Evolutionary conservation across 2,113 vertebrate genomes (phyloP), one percentile per base, ranked within the genome.

Genomic region (Heterotis niloticus): DNA sequence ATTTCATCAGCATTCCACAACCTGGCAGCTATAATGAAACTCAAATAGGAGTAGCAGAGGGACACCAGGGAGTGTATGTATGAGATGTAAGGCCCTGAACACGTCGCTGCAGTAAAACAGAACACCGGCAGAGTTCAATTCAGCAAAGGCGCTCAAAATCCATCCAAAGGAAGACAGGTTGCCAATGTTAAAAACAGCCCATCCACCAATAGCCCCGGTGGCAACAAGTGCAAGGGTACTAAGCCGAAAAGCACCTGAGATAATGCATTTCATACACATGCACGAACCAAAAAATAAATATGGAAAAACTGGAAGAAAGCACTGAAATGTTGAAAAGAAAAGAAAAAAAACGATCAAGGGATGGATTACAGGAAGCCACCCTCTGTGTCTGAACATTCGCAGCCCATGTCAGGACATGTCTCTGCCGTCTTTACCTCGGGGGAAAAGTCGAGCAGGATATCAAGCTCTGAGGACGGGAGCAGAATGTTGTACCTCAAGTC

Each of bases 361-460:
- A 7, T 7, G 7, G 3, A 44, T 44, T 44, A 44, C 34, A 44
- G 34, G 44, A 44, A 81, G 62, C n/a, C 57, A 24, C 66, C 78
- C 23, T 57, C 51, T 54, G 68, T 68, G 73, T 76, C 29, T 68
- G 54, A 80, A 80, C 81, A 79, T n/a, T 64, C 72, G 64, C 79
- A 62, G 67, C 79, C 76, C 64, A 0, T 78, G 71, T 78, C 67
- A 57, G 51, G 59, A 78, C 81, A 81, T 12, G 57, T 20, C 18
- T 44, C n/a, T 64, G 12, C 66, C 20, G n/a, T 18, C 23, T 28
- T 7, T 68, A 24, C 17, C 62, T 16, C 75, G n/a, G 2, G 62
- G 75, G 62, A 7, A 76, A 65, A 65, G 60, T n/a, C 60, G 18
- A 34, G 34, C 20, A 64, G 34, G 23, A 75, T 51, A 54, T 28